Evolutionary conservation across 2,888 invertebrate species (phyloP).

Genomic region (Altica lythri): DNA sequence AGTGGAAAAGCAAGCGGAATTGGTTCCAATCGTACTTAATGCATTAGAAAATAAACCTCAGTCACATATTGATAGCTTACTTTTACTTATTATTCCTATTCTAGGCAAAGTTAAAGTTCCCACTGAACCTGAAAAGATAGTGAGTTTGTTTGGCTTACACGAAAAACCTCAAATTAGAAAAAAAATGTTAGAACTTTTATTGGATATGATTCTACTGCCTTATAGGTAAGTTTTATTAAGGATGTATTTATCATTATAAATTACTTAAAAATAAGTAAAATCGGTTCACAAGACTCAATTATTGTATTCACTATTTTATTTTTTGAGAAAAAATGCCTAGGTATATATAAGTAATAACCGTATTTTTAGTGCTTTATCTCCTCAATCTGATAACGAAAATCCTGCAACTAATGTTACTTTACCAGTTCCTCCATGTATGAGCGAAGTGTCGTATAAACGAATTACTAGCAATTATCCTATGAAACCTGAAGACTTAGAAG

Average conservation of each 20-base stretch:
- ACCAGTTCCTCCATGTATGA: conserved; percentile 77
- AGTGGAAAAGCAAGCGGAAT: conserved; percentile 72
- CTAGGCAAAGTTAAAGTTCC: conserved; percentile 73
- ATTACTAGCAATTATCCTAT: conserved; percentile 72
- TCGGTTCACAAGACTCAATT: neutral
- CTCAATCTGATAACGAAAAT: conserved; percentile 42
- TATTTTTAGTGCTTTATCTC: conserved; percentile 49
- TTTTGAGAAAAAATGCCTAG: neutral
- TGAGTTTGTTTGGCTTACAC: conserved; percentile 70
- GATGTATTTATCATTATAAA: too few species aligned
- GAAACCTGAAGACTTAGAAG: conserved; percentile 81
- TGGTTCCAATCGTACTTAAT: conserved; percentile 76
- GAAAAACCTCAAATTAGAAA: conserved; percentile 73
- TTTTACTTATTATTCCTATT: conserved; percentile 80
- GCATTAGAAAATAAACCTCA: conserved; percentile 81
- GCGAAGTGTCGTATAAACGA: conserved; percentile 75
- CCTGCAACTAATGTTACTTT: conserved; percentile 46
- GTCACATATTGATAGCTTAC: conserved; percentile 83
- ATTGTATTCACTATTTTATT: too few species aligned
- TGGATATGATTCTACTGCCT: conserved; percentile 83
- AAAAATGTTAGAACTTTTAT: conserved; percentile 74
- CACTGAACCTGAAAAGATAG: conserved; percentile 65
- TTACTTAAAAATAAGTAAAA: neutral
- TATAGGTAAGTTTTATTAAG: conserved; percentile 69
- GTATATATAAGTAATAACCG: conserved; percentile 3